These are phyloP conservation scores for Aspidoscelis tigris DNA, from an alignment of 2,113 vertebrate species.

Conservation along the genomic window DNA sequence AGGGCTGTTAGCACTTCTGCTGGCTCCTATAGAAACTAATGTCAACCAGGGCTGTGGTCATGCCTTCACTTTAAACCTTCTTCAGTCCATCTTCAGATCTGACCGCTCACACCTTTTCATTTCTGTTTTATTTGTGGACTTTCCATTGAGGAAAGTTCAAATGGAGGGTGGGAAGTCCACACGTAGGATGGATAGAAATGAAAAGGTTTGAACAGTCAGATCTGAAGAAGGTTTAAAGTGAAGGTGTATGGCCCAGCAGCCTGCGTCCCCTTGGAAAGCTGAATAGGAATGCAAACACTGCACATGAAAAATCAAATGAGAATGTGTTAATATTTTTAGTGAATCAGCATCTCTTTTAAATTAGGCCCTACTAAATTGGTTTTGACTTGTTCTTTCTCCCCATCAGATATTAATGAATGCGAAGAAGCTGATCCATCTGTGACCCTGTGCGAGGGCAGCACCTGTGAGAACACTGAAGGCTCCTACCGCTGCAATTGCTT, in stretches of 20 bases:
- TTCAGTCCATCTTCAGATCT: too few relatives aligned
- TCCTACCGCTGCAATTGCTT: conserved; percentile 90
- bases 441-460: conserved; percentile 84
- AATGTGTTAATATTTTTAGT: background rate
- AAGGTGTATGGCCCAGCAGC: background rate
- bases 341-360: background rate
- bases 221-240: too few relatives aligned
- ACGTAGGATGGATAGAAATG: too few relatives aligned
- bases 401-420: conserved; percentile 92
- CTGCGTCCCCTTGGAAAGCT: background rate
- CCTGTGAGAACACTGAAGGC: conserved; percentile 90
- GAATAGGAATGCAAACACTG: background rate
- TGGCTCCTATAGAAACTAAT: background rate
- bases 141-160: too few relatives aligned
- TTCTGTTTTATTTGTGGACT: too few relatives aligned
- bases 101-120: too few relatives aligned
- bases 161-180: too few relatives aligned
- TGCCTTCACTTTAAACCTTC: too few relatives aligned
- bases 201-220: too few relatives aligned
- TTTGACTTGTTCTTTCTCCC: conserved; percentile 2
- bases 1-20: background rate
- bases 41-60: too few relatives aligned
- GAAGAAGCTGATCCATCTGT: conserved; percentile 86
- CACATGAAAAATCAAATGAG: too few relatives aligned
- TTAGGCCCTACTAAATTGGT: background rate